Base-by-base conservation (phyloP, 1,140 invertebrate genomes). In the Andrena cerasifolii region DNA sequence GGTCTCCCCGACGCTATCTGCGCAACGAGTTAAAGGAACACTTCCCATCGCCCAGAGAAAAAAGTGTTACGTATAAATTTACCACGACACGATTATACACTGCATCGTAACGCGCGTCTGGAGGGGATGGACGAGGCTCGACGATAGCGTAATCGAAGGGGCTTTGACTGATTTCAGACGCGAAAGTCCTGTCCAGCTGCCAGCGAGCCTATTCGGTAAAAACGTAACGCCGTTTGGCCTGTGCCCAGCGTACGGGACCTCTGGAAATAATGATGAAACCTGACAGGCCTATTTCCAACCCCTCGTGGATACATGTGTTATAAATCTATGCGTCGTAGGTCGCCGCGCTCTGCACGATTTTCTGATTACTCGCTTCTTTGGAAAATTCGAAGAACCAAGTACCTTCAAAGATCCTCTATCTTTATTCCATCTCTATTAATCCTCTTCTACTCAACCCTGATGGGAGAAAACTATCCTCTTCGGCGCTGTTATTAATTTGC, bases 281-380 rank as follows among this genome's bases (percentile, higher is more conserved):
- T 68, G 78, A 79, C 78, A 62, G 45, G 56, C 40, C 56, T 79
- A 79, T 79, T 79, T 76, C n/a, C n/a, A 3, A 79, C 62, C 36
- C 6, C n/a, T 21, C 36, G 8, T 18, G 24, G 43, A 68, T 61
- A 47, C 43, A 76, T 49, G 76, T 73, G 68, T 47, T 70, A 70
- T 28, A 61, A 77, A 77, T 77, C 43, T 66, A 33, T 40, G 53
- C 7, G 16, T 5, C 10, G 18, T 54, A n/a, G 31, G 47, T 74
- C 58, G 10, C 10, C 18, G 16, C 24, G 58, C 24, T 24, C 4
- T 40, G 24, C 14, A 31, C 8, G n/a, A 66, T 66, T 54, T n/a
- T n/a, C n/a, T n/a, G n/a, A n/a, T n/a, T n/a, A n/a, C n/a, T n/a
- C n/a, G n/a, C n/a, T n/a, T n/a, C n/a, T n/a, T 21, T 6, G 24